These are phyloP conservation scores for Virgularia gustaviana DNA, from an alignment of 92 coral and sea anemone species.

Conservation along the genomic window DNA sequence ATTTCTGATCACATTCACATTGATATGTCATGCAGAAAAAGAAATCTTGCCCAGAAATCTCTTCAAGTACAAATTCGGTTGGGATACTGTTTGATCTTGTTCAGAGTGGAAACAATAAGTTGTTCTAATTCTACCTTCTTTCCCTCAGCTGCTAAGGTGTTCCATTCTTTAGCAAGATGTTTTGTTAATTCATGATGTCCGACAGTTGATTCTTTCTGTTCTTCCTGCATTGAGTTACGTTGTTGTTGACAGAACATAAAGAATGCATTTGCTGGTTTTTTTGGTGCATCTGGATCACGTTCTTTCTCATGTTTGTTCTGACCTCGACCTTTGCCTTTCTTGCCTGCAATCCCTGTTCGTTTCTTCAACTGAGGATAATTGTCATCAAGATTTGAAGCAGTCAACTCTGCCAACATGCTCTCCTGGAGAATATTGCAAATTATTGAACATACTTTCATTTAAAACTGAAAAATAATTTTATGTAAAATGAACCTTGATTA, in stretches of 20 bases:
- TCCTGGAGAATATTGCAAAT: background rate
- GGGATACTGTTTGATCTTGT: no score
- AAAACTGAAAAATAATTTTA: background rate
- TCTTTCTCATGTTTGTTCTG: slow-evolving; percentile 74
- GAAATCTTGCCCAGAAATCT: no score
- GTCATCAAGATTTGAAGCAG: slow-evolving; percentile 20
- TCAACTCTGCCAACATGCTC: slow-evolving; percentile 18
- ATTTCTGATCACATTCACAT: background rate
- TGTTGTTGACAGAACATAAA: slow-evolving; percentile 97
- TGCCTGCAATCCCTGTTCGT: background rate
- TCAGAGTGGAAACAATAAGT: no score
- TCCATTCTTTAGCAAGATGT: slow-evolving; percentile 94
- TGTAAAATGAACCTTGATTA: no score
- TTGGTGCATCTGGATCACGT: slow-evolving; percentile 93
- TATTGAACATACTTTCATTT: background rate
- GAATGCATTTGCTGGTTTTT: slow-evolving; percentile 97
- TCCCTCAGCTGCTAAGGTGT: slow-evolving; percentile 77
- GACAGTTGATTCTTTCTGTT: slow-evolving; percentile 79
- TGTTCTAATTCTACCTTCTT: slow-evolving; percentile 63
- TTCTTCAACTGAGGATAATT: slow-evolving; percentile 55
- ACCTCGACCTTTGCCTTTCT: slow-evolving; percentile 52
- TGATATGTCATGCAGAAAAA: background rate
- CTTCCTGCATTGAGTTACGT: slow-evolving; percentile 85
- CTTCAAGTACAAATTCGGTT: background rate
- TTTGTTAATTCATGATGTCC: slow-evolving; percentile 97